Conservation (phyloP, 2,888 invertebrate genomes). For the Caenorhabditis sp. region DNA sequence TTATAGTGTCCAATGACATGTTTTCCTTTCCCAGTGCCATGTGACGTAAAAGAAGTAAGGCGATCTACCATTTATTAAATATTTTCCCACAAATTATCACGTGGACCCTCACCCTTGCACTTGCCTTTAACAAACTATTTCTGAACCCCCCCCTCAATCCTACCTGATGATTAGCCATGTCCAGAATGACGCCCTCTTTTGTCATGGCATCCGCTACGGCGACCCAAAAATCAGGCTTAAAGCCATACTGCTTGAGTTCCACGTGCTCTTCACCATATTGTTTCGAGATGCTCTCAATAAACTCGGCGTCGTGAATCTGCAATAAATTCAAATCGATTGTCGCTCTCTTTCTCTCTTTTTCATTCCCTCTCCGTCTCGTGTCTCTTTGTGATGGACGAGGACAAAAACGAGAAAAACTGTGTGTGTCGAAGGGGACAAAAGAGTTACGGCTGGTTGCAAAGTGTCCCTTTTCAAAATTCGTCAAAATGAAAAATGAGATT, state of each 20-base stretch:
- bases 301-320: constrained; percentile 75
- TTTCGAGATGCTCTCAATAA: constrained; percentile 67
- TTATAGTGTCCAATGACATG: too few species aligned
- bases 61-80: too few species aligned
- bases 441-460: constrained; percentile 2
- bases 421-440: not conserved
- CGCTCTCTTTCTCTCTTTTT: constrained; percentile 10
- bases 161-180: constrained; percentile 76
- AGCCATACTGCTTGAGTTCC: constrained; percentile 74
- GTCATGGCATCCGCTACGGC: constrained; percentile 78
- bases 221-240: constrained; percentile 79
- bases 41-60: too few species aligned
- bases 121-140: too few species aligned
- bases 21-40: too few species aligned
- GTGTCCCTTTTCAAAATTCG: too few species aligned
- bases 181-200: constrained; percentile 77
- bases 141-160: too few species aligned
- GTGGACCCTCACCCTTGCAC: too few species aligned
- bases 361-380: not conserved
- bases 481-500: constrained; percentile 25
- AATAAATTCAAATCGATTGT: constrained; percentile 5
- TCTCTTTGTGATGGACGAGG: not conserved
- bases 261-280: constrained; percentile 77
- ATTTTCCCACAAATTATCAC: too few species aligned
- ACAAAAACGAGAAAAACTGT: not conserved